A percentile compares a stretch with the other conserved stretches of the same genome.
phyloP scores from a whole-genome alignment of 2,888 invertebrate genomes.

The Torymus auratus region DNA sequence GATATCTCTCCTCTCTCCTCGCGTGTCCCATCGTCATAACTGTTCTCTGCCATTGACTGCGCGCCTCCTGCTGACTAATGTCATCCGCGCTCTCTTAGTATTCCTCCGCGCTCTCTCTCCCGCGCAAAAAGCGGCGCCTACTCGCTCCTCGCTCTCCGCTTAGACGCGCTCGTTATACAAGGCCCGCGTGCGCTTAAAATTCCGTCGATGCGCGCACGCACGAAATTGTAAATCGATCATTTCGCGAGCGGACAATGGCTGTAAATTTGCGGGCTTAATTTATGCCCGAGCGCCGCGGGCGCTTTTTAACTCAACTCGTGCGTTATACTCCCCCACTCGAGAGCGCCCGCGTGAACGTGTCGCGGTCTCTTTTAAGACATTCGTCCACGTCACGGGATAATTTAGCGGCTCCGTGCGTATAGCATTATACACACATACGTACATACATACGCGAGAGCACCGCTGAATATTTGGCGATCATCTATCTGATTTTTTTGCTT shows the following conservation, averaged over 20 bases:
- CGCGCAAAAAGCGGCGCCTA: neutral
- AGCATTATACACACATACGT: too few species aligned
- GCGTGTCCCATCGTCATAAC: neutral
- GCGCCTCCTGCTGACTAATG: constrained; percentile 39
- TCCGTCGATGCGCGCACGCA: neutral
- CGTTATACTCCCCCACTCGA: neutral
- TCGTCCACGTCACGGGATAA: constrained; percentile 53
- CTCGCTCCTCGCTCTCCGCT: neutral
- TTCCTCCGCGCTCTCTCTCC: neutral
- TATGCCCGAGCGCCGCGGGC: constrained; percentile 43
- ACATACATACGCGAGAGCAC: too few species aligned
- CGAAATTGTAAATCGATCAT: constrained; percentile 55
- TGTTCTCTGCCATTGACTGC: constrained; percentile 22
- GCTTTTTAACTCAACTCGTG: constrained; percentile 29
- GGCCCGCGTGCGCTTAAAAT: neutral
- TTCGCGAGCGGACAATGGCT: constrained; percentile 48
- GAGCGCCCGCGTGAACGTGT: constrained; percentile 22
- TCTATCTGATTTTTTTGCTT: too few species aligned
- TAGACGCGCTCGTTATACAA: constrained; percentile 26
- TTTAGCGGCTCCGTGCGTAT: constrained; percentile 39
- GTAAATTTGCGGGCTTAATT: constrained; percentile 50
- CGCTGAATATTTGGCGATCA: too few species aligned
- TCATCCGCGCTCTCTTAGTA: constrained; percentile 30
- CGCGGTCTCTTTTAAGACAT: constrained; percentile 50
- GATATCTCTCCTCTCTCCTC: neutral